A percentile compares a stretch with the other conserved stretches of the same genome.
Evolutionary conservation across 2,888 invertebrate genomes (phyloP).

Genomic region (Scaeva pyrastri): DNA sequence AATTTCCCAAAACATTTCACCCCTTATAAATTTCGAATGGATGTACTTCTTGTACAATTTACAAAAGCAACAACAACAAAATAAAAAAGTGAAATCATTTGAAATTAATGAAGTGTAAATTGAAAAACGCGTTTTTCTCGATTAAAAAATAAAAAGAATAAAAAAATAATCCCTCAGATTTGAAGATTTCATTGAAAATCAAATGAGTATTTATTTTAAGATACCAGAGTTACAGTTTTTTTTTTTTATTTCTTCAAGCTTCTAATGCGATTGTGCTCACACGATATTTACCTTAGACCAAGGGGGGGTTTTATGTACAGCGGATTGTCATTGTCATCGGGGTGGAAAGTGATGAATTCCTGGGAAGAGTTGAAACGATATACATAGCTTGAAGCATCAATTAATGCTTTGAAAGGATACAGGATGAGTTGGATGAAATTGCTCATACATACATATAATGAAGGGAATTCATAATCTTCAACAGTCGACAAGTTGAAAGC

Average conservation of each 20-base stretch:
- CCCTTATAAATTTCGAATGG: not conserved
- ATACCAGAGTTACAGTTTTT: not conserved
- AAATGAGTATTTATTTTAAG: slow-evolving; percentile 58
- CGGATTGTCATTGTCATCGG: slow-evolving; percentile 7
- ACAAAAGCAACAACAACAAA: not conserved
- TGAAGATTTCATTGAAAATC: slow-evolving; percentile 2
- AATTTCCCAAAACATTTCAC: not conserved
- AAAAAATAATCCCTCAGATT: not conserved
- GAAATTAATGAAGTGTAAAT: not conserved
- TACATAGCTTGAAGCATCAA: slow-evolving; percentile 9
- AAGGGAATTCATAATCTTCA: too few relatives aligned
- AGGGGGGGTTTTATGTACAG: slow-evolving; percentile 31
- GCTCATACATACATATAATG: too few relatives aligned
- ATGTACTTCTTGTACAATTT: not conserved
- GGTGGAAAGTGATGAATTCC: not conserved
- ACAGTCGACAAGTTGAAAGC: too few relatives aligned
- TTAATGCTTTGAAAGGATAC: not conserved
- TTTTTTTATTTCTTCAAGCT: not conserved
- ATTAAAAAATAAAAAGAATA: not conserved
- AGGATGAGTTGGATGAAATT: not conserved
- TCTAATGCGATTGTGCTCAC: slow-evolving; percentile 48
- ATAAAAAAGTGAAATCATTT: not conserved
- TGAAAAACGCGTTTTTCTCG: not conserved
- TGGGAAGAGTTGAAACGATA: slow-evolving; percentile 3
- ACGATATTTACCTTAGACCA: slow-evolving; percentile 17